These are phyloP conservation scores for Darevskia mixta DNA, from an alignment of 2,797 vertebrate genomes.

Conservation along the genomic window DNA sequence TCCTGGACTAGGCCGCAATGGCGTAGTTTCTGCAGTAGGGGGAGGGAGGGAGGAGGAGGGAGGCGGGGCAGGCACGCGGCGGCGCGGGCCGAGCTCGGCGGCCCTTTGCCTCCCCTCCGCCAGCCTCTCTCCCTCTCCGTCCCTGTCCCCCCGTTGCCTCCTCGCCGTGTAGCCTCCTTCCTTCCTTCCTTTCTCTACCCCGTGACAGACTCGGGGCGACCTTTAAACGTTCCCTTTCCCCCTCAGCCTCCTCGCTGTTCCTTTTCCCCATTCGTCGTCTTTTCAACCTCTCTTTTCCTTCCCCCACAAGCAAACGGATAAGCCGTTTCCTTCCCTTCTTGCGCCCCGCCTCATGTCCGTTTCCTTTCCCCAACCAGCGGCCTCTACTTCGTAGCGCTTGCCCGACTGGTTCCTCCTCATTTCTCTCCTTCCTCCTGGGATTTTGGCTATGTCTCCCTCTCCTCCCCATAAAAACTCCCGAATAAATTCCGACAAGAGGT, in stretches of 20 bases:
- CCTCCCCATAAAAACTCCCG: no score
- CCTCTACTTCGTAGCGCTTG: neutral
- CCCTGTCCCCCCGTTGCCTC: neutral
- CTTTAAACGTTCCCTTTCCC: neutral
- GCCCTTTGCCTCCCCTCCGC: neutral
- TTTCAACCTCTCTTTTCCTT: no score
- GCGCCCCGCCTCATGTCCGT: neutral
- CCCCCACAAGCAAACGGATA: neutral
- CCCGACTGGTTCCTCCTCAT: neutral
- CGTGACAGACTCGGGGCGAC: no score
- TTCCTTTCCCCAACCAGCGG: neutral
- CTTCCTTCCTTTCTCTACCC: no score
- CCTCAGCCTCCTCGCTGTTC: neutral
- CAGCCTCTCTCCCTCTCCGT: neutral
- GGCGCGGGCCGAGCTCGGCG: constrained; percentile 70
- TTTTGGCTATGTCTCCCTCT: no score
- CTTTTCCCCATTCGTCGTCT: neutral
- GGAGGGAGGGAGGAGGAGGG: constrained; percentile 47
- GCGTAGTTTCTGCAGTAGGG: constrained; percentile 88
- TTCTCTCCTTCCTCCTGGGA: neutral
- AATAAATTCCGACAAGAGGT: no score
- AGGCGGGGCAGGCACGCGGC: constrained; percentile 71
- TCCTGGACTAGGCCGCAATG: constrained; percentile 93
- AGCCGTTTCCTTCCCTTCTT: neutral
- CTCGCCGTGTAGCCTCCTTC: no score